phyloP scores from a whole-genome alignment of 2,888 invertebrate genomes.

The Dione vanillae region DNA sequence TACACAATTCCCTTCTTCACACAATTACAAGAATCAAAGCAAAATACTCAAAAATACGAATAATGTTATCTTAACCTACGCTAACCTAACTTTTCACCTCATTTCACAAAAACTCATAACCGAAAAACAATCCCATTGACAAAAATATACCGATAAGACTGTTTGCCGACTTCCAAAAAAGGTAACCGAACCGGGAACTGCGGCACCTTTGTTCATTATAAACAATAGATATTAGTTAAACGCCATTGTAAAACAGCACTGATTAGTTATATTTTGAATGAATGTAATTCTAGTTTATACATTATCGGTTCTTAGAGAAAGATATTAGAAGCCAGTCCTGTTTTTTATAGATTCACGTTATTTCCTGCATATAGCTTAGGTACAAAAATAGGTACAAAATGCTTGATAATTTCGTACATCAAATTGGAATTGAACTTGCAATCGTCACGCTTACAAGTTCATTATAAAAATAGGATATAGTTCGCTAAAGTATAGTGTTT shows the following conservation, averaged over 20 bases:
- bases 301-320: conserved; percentile 6
- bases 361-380: no score
- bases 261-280: conserved; percentile 36
- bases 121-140: conserved; percentile 38
- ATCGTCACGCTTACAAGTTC: no score
- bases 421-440: no score
- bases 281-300: conserved; percentile 33
- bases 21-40: conserved; percentile 18
- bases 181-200: conserved; percentile 47
- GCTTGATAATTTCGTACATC: no score
- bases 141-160: conserved; percentile 57
- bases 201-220: conserved; percentile 60
- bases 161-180: conserved; percentile 47
- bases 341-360: background rate
- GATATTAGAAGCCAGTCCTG: background rate
- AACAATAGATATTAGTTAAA: conserved; percentile 63
- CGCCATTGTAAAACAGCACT: conserved; percentile 54
- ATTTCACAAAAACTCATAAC: conserved; percentile 28
- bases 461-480: no score
- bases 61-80: conserved; percentile 19
- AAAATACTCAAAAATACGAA: conserved; percentile 9
- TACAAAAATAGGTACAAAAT: background rate
- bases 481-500: no score
- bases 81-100: conserved; percentile 46
- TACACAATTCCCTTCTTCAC: conserved; percentile 18